phyloP scores from a whole-genome alignment of 2,113 vertebrate genomes.

The Paradoxurus hermaphroditus region DNA sequence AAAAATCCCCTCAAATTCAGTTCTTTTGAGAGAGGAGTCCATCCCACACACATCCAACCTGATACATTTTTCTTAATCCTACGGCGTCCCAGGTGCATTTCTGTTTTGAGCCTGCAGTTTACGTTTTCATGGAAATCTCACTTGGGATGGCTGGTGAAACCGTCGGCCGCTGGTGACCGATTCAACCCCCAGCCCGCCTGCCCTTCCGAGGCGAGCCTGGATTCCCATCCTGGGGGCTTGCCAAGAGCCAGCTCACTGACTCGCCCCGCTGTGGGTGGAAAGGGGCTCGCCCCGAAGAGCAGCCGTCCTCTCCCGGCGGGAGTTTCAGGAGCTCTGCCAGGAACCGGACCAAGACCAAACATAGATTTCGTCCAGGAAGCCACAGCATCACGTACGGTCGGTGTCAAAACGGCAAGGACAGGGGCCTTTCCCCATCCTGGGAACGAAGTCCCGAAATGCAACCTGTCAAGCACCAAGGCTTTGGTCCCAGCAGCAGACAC shows the following conservation, averaged over 20 bases:
- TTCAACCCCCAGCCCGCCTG: neutral
- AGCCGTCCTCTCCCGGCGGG: neutral
- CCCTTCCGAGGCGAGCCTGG: too few relatives aligned
- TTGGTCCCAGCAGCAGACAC: neutral
- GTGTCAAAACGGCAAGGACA: too few relatives aligned
- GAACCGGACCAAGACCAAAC: neutral
- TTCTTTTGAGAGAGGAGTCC: neutral
- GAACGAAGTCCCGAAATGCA: neutral
- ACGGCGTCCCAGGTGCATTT: neutral
- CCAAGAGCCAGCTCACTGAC: neutral
- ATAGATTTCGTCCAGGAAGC: neutral
- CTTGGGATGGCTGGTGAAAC: neutral
- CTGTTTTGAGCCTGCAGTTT: neutral
- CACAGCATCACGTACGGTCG: neutral
- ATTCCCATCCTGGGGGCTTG: too few relatives aligned
- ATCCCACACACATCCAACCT: neutral
- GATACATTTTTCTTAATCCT: neutral
- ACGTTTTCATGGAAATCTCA: neutral
- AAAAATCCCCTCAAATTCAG: neutral
- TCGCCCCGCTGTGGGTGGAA: neutral
- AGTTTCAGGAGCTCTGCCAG: neutral
- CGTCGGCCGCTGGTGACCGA: accelerated
- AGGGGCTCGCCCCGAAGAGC: neutral
- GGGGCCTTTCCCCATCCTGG: accelerated
- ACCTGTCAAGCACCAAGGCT: too few relatives aligned